Evolutionary conservation across 1,140 invertebrate species (phyloP), one percentile per base, ranked within the genome.

Genomic region (Drosophila micromelanica): DNA sequence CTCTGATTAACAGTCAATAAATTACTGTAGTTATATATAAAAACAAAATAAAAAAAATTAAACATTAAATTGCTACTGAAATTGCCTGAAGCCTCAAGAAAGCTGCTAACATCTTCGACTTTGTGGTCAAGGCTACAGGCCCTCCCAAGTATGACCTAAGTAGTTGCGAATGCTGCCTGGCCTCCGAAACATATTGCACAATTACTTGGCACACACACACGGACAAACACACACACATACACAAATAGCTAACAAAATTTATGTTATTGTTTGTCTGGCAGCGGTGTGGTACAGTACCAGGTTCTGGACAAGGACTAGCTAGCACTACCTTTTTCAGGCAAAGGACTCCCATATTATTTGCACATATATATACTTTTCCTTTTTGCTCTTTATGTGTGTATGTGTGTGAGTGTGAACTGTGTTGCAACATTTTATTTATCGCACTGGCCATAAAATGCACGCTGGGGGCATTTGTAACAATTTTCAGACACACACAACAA

Each of bases 351-450:
- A 77, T 84, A 85, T 86, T 85, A 84, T 84, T 84, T 85, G 65
- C 80, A 79, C 80, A 64, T 63, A 63, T 45, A 55, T 45, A 46
- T 8, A 52, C 37, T 37, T 32, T 37, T 9, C 42, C 12, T 13
- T 20, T 32, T 11, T 17, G 56, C 17, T 2, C 17, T 17, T 17
- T 17, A 17, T 17, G 17, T 17, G 17, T 17, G 32, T 55, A 23
- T 59, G 43, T 43, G 42, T 54, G 23, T 46, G 45, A 40, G 55
- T 67, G 63, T 45, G 78, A 17, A 6, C 20, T 78, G 80, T 76
- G 79, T 70, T 87, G 84, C 84, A 87, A 87, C 84, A 87, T 87
- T 87, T 87, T 87, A 87, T 87, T 87, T 87, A 87, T 87, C 84
- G 84, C 84, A 79, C 68, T 89, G 84, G 84, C 84, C 84, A 87